phyloP scores from a whole-genome alignment of 2,797 vertebrate genomes.

The Salarias fasciatus region DNA sequence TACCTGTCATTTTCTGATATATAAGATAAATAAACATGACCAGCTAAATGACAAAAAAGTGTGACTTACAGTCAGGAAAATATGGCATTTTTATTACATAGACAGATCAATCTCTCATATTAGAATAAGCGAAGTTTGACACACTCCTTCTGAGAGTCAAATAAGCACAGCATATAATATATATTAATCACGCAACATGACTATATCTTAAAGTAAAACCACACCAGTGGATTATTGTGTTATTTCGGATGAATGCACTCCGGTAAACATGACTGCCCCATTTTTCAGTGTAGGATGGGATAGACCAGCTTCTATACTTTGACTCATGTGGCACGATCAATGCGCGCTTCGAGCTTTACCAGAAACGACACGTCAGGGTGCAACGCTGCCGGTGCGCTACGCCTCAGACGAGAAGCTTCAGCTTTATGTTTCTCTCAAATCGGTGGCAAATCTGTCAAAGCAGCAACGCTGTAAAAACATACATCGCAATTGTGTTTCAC shows the following conservation, averaged over 20 bases:
- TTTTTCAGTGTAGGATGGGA: neutral
- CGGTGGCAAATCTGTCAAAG: neutral
- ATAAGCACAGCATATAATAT: no score
- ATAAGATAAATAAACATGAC: no score
- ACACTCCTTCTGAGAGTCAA: no score
- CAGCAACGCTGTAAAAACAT: neutral
- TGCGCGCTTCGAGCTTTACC: neutral
- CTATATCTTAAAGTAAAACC: neutral
- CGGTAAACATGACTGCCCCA: neutral
- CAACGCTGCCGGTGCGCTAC: neutral
- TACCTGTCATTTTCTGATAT: no score
- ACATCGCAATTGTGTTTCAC: neutral
- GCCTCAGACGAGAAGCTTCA: neutral
- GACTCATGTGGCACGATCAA: neutral
- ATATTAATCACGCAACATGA: no score
- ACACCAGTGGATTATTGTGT: neutral
- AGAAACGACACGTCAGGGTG: neutral
- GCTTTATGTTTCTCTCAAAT: neutral
- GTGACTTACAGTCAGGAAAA: no score
- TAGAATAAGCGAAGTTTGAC: no score
- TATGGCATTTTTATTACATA: no score
- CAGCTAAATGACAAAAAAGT: no score
- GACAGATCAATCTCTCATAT: no score
- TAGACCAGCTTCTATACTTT: neutral
- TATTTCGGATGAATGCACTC: neutral